Evolutionary conservation across 2,113 vertebrate species (phyloP), one percentile per base, ranked within the genome.

Genomic region (Balaeniceps rex): DNA sequence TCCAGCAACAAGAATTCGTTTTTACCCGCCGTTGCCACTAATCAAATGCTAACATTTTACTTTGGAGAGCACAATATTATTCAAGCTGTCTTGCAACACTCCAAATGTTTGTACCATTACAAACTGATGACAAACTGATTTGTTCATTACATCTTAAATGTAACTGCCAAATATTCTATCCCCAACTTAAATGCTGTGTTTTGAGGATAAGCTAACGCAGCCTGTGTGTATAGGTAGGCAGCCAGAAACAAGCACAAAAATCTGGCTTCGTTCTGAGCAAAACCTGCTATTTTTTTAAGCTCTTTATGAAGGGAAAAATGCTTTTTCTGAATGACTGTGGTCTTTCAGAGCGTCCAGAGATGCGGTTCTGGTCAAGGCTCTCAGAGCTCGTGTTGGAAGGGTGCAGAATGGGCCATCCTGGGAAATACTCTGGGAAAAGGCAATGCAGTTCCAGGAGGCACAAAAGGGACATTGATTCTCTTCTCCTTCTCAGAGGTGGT

Each of bases 71-170:
- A 71, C 42, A 36, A 14, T 90, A 71, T 96, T 96, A 88, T 95
- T 94, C 79, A 95, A 88, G 64, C n/a, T 64, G 82, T 90, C 91
- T 90, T 91, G 68, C 46, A 77, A 66, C 83, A 70, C 47, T 91
- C 82, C 46, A 52, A 91, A 88, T 81, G 52, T 95, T 97, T 95
- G 84, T 60, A 57, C 75, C 78, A 42, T 91, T 94, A 93, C 29
- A 90, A 91, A 93, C 87, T 91, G 94, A 97, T 95, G 93, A 95
- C 91, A 96, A 96, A 94, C 66, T 80, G 54, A 91, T 95, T 96
- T 93, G 87, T 95, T 96, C 93, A 90, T 91, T 97, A 81, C 54
- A n/a, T 94, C 64, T 94, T 80, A 90, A 91, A 94, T 17, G 10
- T 51, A 86, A 78, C 71, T 95, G 89, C 78, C 94, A 95, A 91